Conservation (phyloP, 2,113 vertebrate genomes). For the Microtus ochrogaster region DNA sequence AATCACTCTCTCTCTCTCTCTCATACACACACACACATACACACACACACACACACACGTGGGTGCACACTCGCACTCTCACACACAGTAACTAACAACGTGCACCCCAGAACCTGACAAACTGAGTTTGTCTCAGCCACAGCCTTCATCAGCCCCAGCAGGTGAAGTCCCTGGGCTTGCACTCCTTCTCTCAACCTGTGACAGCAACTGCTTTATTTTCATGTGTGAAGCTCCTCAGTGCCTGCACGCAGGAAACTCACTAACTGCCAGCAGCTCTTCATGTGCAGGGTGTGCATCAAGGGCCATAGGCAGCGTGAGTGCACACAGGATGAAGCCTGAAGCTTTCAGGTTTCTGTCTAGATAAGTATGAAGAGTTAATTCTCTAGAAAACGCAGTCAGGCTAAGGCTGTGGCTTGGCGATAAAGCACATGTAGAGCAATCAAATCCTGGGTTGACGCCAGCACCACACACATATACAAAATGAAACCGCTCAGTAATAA, state of each 20-base stretch:
- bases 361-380: neutral
- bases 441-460: neutral
- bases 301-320: neutral
- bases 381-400: slow-evolving; percentile 15
- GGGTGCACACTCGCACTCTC: neutral
- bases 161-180: neutral
- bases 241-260: neutral
- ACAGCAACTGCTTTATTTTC: neutral
- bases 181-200: neutral
- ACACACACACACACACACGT: neutral
- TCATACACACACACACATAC: neutral
- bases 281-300: neutral
- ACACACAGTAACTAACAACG: neutral
- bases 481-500: slow-evolving; percentile 18
- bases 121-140: neutral
- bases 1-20: no score
- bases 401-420: neutral
- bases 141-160: neutral
- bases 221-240: neutral
- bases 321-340: neutral
- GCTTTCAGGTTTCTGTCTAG: neutral
- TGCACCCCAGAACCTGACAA: neutral
- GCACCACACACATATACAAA: neutral
- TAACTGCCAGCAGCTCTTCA: neutral
- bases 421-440: neutral